phyloP scores from a whole-genome alignment of 2,113 vertebrate genomes.

The Pachycephala philippinensis region DNA sequence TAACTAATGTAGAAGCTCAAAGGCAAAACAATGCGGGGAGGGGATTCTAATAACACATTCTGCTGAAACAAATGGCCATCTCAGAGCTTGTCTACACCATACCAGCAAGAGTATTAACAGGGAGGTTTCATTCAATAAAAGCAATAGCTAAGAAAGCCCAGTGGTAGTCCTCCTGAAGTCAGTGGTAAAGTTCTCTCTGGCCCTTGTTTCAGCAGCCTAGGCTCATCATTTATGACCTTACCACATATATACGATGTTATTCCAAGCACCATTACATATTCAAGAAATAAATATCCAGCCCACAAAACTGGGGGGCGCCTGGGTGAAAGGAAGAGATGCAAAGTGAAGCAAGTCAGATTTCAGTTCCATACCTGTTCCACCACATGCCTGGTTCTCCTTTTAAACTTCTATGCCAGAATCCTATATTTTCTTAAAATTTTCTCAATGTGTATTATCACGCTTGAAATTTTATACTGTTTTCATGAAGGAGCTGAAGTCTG shows the following conservation, averaged over 20 bases:
- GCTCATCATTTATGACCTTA: not conserved
- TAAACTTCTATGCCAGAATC: not conserved
- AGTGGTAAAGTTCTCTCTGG: not conserved
- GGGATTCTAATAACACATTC: not conserved
- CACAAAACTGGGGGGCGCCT: not conserved
- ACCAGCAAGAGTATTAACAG: not conserved
- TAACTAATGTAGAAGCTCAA: constrained; percentile 39
- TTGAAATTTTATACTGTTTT: not conserved
- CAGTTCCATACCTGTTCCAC: not conserved
- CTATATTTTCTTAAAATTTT: not conserved
- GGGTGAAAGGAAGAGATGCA: not conserved
- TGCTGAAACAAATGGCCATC: constrained; percentile 25
- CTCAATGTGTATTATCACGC: not conserved
- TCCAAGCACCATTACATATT: not conserved
- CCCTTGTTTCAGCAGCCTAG: not conserved
- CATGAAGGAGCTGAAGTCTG: not conserved
- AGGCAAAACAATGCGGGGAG: constrained; percentile 30
- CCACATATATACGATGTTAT: not conserved
- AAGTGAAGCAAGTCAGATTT: not conserved
- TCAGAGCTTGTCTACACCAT: constrained; percentile 9
- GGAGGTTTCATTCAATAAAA: not conserved
- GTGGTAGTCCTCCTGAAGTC: not conserved
- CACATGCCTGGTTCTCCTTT: not conserved
- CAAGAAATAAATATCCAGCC: not conserved
- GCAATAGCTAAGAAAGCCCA: not conserved